Base-by-base conservation (phyloP, 2,797 vertebrate species). In the Ptychadena robeensis region DNA sequence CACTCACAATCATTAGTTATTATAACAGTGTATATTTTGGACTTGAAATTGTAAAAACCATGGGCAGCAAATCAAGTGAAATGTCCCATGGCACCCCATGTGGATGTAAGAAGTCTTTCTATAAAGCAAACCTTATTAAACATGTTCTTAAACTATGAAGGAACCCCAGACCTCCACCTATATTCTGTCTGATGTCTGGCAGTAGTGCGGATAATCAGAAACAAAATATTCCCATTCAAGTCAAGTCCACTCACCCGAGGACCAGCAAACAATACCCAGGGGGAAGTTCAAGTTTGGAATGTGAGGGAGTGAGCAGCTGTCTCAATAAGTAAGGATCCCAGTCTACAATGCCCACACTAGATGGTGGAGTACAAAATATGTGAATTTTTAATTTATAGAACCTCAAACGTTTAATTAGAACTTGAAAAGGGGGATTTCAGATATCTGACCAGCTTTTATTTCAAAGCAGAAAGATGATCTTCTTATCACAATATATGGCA, bases 41-140 rank as follows among this genome's bases (percentile, higher is more conserved):
- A 61, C 22, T 27, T 61, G 12, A 22, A 32, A 67, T 67, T 22
- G 12, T 67, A 27, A 34, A 67, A 67, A 34, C 30, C 34, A 34
- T 18, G 22, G 34, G 31, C 65, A 67, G 14, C 30, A 61, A 61
- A 28, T 61, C n/a, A 61, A 61, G 25, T 61, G 25, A 61, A 61
- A 1, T 2, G 65, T 32, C 65, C 31, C 34, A 31, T 32, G 34
- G 27, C 15, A 34, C 65, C 65, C 30, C 30, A 32, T 30, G 65
- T 18, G 35, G 34, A 31, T 67, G n/a, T 32, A 67, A 9, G 65
- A 35, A 35, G 65, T 67, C 34, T 18, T 67, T 22, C 34, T 11
- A 32, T 22, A 67, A 67, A 67, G 65, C 31, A 64, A 40, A 67
- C 18, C 22, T 34, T 67, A 67, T 67, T 67, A 67, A 67, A n/a